phyloP scores from a whole-genome alignment of 2,113 vertebrate species.

The Bufo gargarizans region DNA sequence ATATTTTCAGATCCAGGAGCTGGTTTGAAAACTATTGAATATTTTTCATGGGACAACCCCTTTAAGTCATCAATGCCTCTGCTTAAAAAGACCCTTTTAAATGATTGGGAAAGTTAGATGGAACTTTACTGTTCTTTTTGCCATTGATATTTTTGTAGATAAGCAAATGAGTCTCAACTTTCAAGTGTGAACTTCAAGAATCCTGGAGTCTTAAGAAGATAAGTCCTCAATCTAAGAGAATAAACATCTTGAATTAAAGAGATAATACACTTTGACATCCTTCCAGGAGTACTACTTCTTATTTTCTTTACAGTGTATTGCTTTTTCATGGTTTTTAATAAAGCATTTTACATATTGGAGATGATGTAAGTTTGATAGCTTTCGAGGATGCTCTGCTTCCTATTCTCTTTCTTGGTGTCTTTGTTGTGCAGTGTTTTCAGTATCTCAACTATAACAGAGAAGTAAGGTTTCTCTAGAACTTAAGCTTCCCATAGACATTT shows the following conservation, averaged over 20 bases:
- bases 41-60: no score
- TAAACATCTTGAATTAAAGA: neutral
- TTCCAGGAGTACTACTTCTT: neutral
- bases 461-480: no score
- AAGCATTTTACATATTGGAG: neutral
- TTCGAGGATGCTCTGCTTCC: neutral
- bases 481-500: no score
- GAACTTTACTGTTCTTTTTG: neutral
- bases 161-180: neutral
- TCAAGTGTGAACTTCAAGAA: neutral
- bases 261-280: neutral
- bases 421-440: no score
- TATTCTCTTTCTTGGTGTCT: neutral
- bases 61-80: neutral
- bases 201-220: neutral
- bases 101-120: neutral
- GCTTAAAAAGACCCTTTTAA: neutral
- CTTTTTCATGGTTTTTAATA: constrained; percentile 17
- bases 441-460: no score
- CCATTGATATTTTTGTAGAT: neutral
- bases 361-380: neutral
- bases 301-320: neutral
- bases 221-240: neutral
- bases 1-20: no score
- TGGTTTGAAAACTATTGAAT: no score